These are phyloP conservation scores for Martes martes DNA, from an alignment of 2,113 vertebrate species.

Conservation along the genomic window DNA sequence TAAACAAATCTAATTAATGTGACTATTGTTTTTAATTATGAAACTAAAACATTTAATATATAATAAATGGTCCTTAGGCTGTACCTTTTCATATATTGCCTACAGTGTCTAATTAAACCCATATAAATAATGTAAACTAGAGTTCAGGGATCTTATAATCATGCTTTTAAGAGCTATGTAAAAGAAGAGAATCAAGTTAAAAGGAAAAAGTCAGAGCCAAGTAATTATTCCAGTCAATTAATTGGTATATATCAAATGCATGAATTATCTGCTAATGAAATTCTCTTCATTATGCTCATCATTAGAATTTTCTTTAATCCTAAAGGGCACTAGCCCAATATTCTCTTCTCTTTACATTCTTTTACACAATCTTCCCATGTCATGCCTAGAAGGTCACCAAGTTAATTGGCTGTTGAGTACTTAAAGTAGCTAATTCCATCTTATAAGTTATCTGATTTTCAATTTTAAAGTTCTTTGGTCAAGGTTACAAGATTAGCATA, in stretches of 20 bases:
- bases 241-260: slow-evolving; percentile 66
- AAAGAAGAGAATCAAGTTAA: slow-evolving; percentile 55
- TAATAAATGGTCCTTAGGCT: slow-evolving; percentile 50
- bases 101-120: slow-evolving; percentile 39
- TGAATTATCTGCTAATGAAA: slow-evolving; percentile 73
- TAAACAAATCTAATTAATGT: slow-evolving; percentile 48
- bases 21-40: slow-evolving; percentile 52
- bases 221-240: slow-evolving; percentile 79
- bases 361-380: slow-evolving; percentile 58
- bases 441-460: slow-evolving; percentile 72
- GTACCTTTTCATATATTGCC: slow-evolving; percentile 43
- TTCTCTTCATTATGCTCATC: slow-evolving; percentile 69
- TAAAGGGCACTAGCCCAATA: slow-evolving; percentile 44
- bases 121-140: slow-evolving; percentile 53
- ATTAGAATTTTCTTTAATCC: slow-evolving; percentile 68
- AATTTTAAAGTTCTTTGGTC: slow-evolving; percentile 68
- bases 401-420: slow-evolving; percentile 70
- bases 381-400: slow-evolving; percentile 66
- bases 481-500: slow-evolving; percentile 60
- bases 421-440: slow-evolving; percentile 67
- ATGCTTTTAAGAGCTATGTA: slow-evolving; percentile 48
- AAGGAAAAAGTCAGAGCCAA: slow-evolving; percentile 58
- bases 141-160: slow-evolving; percentile 45
- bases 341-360: background rate
- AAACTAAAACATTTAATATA: background rate